Base-by-base conservation (phyloP, 2,888 invertebrate genomes). In the Brachyptera risi region DNA sequence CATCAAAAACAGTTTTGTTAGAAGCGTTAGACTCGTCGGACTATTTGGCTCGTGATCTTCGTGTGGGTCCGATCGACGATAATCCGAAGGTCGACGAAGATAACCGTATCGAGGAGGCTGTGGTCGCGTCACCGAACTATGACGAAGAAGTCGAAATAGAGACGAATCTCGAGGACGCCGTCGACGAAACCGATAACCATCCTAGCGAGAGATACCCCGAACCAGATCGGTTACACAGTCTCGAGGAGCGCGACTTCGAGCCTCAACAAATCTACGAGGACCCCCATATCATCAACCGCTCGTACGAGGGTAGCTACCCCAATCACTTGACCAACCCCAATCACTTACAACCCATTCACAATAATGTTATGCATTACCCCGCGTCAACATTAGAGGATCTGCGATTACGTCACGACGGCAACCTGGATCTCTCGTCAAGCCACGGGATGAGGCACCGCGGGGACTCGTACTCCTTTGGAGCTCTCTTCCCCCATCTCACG, bases 391-490 rank as follows among this genome's bases (percentile, higher is more conserved):
- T 54, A 54, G 54, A 54, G 19, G 54, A 54, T 19, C 35, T 54
- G 21, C 37, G 54, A 11, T 19, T 37, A 1, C 54, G 37, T 2
- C 37, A 19, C 7, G 44, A 44, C 5, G n/a, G n/a, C n/a, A n/a
- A n/a, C n/a, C 50, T 51, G 15, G 15, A 24, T 2, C 11, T 17
- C 26, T 13, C 21, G 11, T 7, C 21, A 4, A 21, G 47, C 3
- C 49, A 49, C 21, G 31, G 7, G 2, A 54, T 54, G 54, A 35
- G 54, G 19, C 54, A 54, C 35, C 35, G 54, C 2, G 54, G 54
- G 35, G 54, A 54, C n/a, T 35, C 54, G 35, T 54, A 19, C 54
- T 9, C 54, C 7, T 54, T 54, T 37, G 54, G 54, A 13, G 54
- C 37, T 17, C 35, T 54, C 3, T 54, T 54, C 54, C 54, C 54